A percentile compares a stretch with the other conserved stretches of the same genome.
Evolutionary conservation across 2,797 vertebrate species (phyloP).

Genomic region (Garrulus glandarius): DNA sequence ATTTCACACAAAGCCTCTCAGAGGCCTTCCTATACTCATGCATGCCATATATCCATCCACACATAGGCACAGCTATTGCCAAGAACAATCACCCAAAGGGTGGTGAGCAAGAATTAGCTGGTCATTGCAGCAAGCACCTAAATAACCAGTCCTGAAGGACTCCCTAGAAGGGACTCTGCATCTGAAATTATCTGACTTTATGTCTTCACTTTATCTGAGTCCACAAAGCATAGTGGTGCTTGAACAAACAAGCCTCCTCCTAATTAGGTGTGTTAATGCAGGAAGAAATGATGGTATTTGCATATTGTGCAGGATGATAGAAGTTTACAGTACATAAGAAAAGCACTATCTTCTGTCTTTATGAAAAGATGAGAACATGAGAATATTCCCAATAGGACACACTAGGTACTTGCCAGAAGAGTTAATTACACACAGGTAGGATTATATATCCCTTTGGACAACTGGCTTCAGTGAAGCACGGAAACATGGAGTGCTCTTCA

Average conservation of each 20-base stretch:
- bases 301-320: not conserved
- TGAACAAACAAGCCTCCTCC: not conserved
- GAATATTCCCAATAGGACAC: not conserved
- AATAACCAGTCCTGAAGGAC: not conserved
- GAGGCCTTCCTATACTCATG: not conserved
- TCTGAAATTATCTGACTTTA: not conserved
- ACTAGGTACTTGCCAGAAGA: not conserved
- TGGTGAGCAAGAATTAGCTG: not conserved
- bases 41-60: not conserved
- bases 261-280: not conserved
- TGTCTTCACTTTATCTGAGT: not conserved
- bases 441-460: not conserved
- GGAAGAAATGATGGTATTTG: not conserved
- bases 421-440: not conserved
- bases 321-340: not conserved
- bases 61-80: not conserved
- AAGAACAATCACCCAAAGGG: not conserved
- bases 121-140: not conserved
- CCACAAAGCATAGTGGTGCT: not conserved
- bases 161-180: not conserved
- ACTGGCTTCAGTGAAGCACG: not conserved
- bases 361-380: not conserved
- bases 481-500: not conserved
- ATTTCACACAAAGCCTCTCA: not conserved
- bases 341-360: not conserved